Evolutionary conservation across 2,888 invertebrate genomes (phyloP).

Genomic region (Sminthurinus aureus): DNA sequence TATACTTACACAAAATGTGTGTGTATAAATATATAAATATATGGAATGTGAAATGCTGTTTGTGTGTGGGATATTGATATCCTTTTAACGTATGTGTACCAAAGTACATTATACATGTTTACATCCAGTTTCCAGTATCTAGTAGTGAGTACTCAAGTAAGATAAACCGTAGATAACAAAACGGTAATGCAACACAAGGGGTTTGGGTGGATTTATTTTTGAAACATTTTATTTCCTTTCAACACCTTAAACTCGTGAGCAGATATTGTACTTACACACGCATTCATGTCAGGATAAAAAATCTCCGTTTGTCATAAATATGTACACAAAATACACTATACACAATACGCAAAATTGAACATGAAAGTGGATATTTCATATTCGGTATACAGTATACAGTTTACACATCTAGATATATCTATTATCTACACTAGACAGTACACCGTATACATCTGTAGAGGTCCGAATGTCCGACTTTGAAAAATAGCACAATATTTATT

Average conservation of each 20-base stretch:
- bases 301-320: conserved; percentile 11
- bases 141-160: too few relatives aligned
- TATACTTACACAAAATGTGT: neutral
- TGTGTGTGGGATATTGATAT: neutral
- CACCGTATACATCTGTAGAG: too few relatives aligned
- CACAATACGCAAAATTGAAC: too few relatives aligned
- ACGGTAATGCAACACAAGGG: too few relatives aligned
- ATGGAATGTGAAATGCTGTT: neutral
- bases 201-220: neutral
- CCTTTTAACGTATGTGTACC: neutral
- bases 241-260: neutral
- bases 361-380: too few relatives aligned
- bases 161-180: too few relatives aligned
- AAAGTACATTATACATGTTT: neutral
- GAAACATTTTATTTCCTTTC: neutral
- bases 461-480: too few relatives aligned
- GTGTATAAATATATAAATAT: neutral
- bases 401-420: too few relatives aligned
- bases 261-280: neutral
- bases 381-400: too few relatives aligned
- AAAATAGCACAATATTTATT: too few relatives aligned
- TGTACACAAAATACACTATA: neutral
- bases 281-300: neutral
- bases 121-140: too few relatives aligned
- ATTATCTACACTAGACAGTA: too few relatives aligned